These are phyloP conservation scores for Agonum fuliginosum DNA, from an alignment of 2,888 invertebrate genomes.

Conservation along the genomic window DNA sequence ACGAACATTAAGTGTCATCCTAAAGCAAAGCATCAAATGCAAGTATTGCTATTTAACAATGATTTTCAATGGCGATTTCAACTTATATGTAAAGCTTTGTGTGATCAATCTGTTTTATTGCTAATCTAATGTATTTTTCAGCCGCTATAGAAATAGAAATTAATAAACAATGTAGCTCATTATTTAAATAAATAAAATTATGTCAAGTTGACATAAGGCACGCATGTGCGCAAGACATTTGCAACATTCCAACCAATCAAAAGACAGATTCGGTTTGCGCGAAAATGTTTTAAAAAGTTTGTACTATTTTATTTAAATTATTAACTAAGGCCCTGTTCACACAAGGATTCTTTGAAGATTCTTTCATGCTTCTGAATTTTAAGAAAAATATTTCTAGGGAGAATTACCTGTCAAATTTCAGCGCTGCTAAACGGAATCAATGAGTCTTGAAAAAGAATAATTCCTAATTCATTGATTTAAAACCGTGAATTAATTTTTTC, in stretches of 20 bases:
- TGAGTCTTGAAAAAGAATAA: too few species aligned
- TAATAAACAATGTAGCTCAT: slow-evolving; percentile 20
- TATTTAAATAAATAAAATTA: slow-evolving; percentile 28
- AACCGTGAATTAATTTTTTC: too few species aligned
- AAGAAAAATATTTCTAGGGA: too few species aligned
- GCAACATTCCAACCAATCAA: slow-evolving; percentile 40
- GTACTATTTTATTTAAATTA: neutral
- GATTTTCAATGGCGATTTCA: neutral
- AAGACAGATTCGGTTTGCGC: slow-evolving; percentile 26
- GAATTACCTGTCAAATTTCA: too few species aligned
- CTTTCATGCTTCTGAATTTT: too few species aligned
- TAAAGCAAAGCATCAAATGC: slow-evolving; percentile 26
- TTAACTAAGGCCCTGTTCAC: too few species aligned
- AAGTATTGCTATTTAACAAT: slow-evolving; percentile 23
- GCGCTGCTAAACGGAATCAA: too few species aligned
- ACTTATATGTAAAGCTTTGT: neutral
- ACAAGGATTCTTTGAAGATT: too few species aligned
- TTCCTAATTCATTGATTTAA: too few species aligned
- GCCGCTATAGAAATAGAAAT: slow-evolving; percentile 2
- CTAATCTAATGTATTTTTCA: slow-evolving; percentile 6
- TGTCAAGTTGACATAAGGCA: neutral
- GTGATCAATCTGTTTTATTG: neutral
- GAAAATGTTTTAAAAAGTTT: neutral
- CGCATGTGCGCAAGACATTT: slow-evolving; percentile 10
- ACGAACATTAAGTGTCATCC: slow-evolving; percentile 8